A percentile compares a stretch with the other conserved stretches of the same genome.
Evolutionary conservation across 1,140 invertebrate species (phyloP).

Genomic region (Tetragnatha versicolor): DNA sequence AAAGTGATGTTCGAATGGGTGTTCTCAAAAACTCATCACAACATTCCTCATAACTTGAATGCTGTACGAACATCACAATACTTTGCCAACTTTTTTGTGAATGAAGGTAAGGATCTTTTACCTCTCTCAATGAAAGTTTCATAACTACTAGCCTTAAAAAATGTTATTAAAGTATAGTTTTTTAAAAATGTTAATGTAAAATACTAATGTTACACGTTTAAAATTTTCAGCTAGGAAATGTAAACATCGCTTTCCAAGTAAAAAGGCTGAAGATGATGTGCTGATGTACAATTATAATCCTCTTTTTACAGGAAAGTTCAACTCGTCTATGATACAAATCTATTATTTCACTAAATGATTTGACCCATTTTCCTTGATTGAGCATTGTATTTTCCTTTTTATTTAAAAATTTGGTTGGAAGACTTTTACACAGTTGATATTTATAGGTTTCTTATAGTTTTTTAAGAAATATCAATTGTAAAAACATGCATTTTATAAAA

Average conservation of each 20-base stretch:
- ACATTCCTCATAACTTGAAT: constrained; percentile 72
- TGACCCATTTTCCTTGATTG: too few relatives aligned
- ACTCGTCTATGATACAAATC: constrained; percentile 56
- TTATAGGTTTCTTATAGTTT: too few relatives aligned
- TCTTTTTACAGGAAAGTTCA: constrained; percentile 58
- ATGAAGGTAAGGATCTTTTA: constrained; percentile 66
- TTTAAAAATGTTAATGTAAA: constrained; percentile 5
- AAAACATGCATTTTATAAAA: too few relatives aligned
- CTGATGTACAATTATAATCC: constrained; percentile 63
- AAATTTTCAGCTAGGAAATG: constrained; percentile 62
- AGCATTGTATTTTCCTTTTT: too few relatives aligned
- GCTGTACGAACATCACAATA: constrained; percentile 75
- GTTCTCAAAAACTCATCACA: constrained; percentile 63
- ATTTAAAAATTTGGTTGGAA: too few relatives aligned
- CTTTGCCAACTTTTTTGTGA: constrained; percentile 85
- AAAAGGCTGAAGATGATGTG: constrained; percentile 57
- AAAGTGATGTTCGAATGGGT: constrained; percentile 85
- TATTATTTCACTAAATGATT: constrained; percentile 4
- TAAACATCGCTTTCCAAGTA: constrained; percentile 59
- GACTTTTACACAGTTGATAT: too few relatives aligned
- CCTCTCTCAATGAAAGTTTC: background rate
- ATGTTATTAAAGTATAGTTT: background rate
- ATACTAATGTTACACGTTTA: constrained; percentile 27
- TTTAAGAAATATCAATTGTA: too few relatives aligned
- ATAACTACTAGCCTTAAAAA: background rate